A percentile compares a stretch with the other conserved stretches of the same genome.
phyloP scores from a whole-genome alignment of 1,140 invertebrate genomes.

The Cyclina sinensis region DNA sequence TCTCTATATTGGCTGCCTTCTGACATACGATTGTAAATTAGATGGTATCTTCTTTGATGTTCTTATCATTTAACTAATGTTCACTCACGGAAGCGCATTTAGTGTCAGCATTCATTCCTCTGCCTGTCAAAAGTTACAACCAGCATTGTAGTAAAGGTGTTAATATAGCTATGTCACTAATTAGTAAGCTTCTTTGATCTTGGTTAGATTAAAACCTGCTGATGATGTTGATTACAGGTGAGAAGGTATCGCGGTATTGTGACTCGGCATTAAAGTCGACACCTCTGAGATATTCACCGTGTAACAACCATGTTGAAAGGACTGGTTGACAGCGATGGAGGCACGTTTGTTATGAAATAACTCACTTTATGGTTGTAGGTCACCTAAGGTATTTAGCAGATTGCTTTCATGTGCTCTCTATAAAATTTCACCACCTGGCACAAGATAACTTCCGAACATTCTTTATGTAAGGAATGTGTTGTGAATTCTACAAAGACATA shows the following conservation, averaged over 20 bases:
- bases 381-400: slow-evolving; percentile 7
- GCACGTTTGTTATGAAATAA: slow-evolving; percentile 27
- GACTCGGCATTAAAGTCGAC: slow-evolving; percentile 20
- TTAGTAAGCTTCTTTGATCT: slow-evolving; percentile 59
- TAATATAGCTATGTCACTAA: slow-evolving; percentile 57
- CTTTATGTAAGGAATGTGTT: not conserved
- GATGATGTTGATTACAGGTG: slow-evolving; percentile 11
- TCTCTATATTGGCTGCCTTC: not conserved
- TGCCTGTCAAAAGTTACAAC: slow-evolving; percentile 27
- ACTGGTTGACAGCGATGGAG: not conserved
- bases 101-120: slow-evolving; percentile 43
- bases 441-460: not conserved
- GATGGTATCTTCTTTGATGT: slow-evolving; percentile 61
- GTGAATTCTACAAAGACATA: not conserved
- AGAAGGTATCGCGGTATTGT: not conserved
- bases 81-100: slow-evolving; percentile 48
- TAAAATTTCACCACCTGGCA: slow-evolving; percentile 9
- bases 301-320: slow-evolving; percentile 25
- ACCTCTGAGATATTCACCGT: slow-evolving; percentile 7
- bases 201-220: not conserved
- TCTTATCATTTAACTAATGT: slow-evolving; percentile 34
- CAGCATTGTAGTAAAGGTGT: slow-evolving; percentile 45
- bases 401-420: slow-evolving; percentile 24
- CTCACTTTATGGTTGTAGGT: slow-evolving; percentile 29
- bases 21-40: not conserved